A percentile compares a stretch with the other conserved stretches of the same genome.
phyloP scores from a whole-genome alignment of 2,888 invertebrate genomes.

The Xylota segnis region DNA sequence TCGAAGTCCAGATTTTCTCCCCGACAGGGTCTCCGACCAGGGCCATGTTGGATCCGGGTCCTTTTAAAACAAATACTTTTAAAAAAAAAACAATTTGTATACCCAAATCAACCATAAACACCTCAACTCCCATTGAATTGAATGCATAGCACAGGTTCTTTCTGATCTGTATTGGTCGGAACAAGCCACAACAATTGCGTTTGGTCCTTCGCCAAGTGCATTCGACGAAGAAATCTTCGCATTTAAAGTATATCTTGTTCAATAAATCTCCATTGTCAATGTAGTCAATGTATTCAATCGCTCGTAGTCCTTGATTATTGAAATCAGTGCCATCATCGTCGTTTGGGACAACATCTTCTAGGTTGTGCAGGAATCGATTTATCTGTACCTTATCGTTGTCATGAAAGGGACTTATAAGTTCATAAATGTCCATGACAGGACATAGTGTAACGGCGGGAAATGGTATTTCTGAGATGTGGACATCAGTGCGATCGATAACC shows the following conservation, averaged over 20 bases:
- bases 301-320: neutral
- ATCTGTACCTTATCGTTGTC: neutral
- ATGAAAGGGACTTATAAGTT: neutral
- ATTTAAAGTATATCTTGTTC: slow-evolving; percentile 59
- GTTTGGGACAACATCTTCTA: neutral
- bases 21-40: slow-evolving; percentile 78
- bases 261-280: slow-evolving; percentile 30
- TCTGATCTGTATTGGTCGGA: slow-evolving; percentile 55
- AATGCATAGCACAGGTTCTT: slow-evolving; percentile 78
- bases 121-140: slow-evolving; percentile 71
- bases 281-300: neutral
- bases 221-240: slow-evolving; percentile 77
- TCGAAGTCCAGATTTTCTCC: slow-evolving; percentile 77
- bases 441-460: slow-evolving; percentile 81
- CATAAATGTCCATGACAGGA: slow-evolving; percentile 68
- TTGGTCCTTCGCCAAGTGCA: slow-evolving; percentile 78
- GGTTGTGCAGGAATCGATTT: neutral
- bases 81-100: no score
- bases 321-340: slow-evolving; percentile 9
- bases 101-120: neutral
- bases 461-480: slow-evolving; percentile 80
- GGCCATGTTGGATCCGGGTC: slow-evolving; percentile 78
- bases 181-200: slow-evolving; percentile 79
- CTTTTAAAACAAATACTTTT: neutral
- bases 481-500: slow-evolving; percentile 80